Evolutionary conservation across 2,888 invertebrate genomes (phyloP).

Genomic region (Dorcus hopei): DNA sequence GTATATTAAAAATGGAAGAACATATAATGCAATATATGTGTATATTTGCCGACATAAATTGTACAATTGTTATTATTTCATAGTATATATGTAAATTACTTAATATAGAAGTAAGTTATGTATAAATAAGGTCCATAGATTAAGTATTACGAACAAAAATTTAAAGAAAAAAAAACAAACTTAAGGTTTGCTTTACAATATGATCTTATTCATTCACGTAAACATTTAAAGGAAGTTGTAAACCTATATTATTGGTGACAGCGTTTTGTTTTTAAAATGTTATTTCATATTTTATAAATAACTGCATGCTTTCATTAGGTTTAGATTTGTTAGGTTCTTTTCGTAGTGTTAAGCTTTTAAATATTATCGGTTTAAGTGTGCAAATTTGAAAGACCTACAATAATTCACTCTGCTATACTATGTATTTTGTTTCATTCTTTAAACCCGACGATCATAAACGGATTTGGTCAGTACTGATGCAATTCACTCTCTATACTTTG

Average conservation of each 20-base stretch:
- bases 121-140: slow-evolving; percentile 34
- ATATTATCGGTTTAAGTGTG: slow-evolving; percentile 7
- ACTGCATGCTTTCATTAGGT: background rate
- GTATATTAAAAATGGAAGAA: slow-evolving; percentile 43
- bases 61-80: slow-evolving; percentile 53
- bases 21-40: slow-evolving; percentile 49
- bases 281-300: slow-evolving; percentile 2
- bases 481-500: too few relatives aligned
- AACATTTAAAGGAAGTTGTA: background rate
- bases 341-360: slow-evolving; percentile 4
- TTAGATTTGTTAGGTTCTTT: slow-evolving; percentile 13
- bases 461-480: background rate
- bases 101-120: slow-evolving; percentile 27
- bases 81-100: slow-evolving; percentile 45
- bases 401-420: background rate
- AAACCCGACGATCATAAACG: background rate
- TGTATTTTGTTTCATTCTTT: background rate
- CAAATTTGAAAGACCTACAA: slow-evolving; percentile 11
- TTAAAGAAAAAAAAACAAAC: slow-evolving; percentile 31
- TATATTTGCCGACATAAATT: slow-evolving; percentile 49
- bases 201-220: background rate
- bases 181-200: slow-evolving; percentile 7
- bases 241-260: slow-evolving; percentile 10
- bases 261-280: slow-evolving; percentile 11
- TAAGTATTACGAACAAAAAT: slow-evolving; percentile 27